Percentiles rank a stretch among this genome's conserved stretches.
Evolutionary conservation across 2,113 vertebrate genomes (phyloP).

Genomic region (Hippocampus abdominalis): DNA sequence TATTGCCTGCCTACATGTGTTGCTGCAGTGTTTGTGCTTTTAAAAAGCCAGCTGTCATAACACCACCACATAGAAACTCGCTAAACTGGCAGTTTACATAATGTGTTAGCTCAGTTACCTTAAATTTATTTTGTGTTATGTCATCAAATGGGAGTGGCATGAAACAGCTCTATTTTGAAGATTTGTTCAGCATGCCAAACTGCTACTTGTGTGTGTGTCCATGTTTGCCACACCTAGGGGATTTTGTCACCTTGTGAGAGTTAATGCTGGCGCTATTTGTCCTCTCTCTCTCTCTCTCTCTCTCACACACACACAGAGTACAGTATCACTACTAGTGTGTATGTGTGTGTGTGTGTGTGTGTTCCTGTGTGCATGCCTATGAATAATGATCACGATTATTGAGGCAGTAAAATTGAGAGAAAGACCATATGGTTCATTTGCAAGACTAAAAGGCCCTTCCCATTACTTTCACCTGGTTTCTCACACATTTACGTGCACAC

Average conservation of each 20-base stretch:
- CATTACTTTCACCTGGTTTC: conserved; percentile 16
- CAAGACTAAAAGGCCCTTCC: conserved; percentile 53
- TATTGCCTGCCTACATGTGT: no score
- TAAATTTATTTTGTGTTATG: no score
- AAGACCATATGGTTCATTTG: conserved; percentile 64
- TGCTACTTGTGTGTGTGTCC: background rate
- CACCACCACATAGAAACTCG: no score
- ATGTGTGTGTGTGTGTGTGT: conserved; percentile 13
- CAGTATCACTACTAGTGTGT: conserved; percentile 1
- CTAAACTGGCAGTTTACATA: no score
- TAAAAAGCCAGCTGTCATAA: no score
- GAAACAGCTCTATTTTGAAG: no score
- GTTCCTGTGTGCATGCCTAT: conserved; percentile 28
- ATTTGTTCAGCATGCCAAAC: no score
- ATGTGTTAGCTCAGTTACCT: no score
- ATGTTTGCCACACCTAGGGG: conserved; percentile 36
- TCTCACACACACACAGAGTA: conserved; percentile 24
- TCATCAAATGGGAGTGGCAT: no score
- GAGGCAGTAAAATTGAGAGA: conserved; percentile 61
- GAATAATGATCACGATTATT: conserved; percentile 66
- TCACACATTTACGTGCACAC: background rate
- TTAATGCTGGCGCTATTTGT: conserved; percentile 44
- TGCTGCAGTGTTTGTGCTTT: no score
- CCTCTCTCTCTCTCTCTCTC: conserved; percentile 32
- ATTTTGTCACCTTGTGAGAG: conserved; percentile 32